Evolutionary conservation across 2,797 vertebrate genomes (phyloP).

Genomic region (Hippopotamyrus pictus): DNA sequence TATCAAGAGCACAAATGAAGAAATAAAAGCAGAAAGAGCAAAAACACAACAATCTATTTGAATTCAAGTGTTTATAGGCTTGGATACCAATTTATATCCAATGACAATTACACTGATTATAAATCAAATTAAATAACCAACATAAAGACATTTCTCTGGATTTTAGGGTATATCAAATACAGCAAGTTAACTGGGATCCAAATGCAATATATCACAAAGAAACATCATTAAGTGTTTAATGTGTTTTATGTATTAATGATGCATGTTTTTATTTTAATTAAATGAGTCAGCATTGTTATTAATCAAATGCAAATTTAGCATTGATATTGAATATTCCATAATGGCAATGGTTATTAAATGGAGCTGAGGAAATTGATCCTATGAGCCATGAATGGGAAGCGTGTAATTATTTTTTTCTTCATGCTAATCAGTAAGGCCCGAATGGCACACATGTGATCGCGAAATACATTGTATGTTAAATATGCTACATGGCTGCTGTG

Average conservation of each 20-base stretch:
- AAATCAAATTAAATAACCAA: slow-evolving; percentile 60
- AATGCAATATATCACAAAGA: slow-evolving; percentile 52
- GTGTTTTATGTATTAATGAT: slow-evolving; percentile 52
- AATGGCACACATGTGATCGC: background rate
- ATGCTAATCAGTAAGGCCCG: slow-evolving; percentile 42
- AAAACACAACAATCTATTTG: slow-evolving; percentile 43
- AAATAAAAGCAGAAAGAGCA: slow-evolving; percentile 53
- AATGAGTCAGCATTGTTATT: slow-evolving; percentile 49
- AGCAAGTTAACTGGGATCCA: slow-evolving; percentile 52
- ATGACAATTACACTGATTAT: slow-evolving; percentile 57
- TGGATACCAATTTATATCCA: slow-evolving; percentile 52
- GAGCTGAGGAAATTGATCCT: slow-evolving; percentile 46
- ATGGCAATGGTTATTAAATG: slow-evolving; percentile 55
- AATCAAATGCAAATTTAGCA: slow-evolving; percentile 56
- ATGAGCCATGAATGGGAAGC: slow-evolving; percentile 44
- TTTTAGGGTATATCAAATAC: slow-evolving; percentile 57
- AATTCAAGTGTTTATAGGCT: slow-evolving; percentile 46
- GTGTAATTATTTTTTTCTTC: slow-evolving; percentile 49
- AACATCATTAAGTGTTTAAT: slow-evolving; percentile 53
- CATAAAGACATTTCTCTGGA: slow-evolving; percentile 51
- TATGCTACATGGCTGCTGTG: background rate
- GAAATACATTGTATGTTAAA: background rate
- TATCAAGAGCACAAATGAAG: slow-evolving; percentile 34
- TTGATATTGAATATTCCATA: slow-evolving; percentile 48
- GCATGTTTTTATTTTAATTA: slow-evolving; percentile 57